Percentiles rank a stretch among this genome's conserved stretches.
Evolutionary conservation across 2,888 invertebrate genomes (phyloP).

Genomic region (Orthosia gracilis): DNA sequence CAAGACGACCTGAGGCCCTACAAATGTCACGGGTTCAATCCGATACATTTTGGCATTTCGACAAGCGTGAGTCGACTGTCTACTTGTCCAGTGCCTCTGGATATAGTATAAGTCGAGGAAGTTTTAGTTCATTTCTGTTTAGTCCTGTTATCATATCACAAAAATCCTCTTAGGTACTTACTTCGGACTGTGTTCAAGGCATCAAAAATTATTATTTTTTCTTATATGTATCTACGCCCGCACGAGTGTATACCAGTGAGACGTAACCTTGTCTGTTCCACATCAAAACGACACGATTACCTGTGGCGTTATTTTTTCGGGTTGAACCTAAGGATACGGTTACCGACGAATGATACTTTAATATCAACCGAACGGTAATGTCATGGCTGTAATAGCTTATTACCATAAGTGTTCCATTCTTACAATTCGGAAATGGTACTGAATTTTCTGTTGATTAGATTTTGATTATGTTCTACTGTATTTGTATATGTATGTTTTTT

Average conservation of each 20-base stretch:
- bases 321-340: constrained; percentile 10
- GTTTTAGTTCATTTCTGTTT: too few species aligned
- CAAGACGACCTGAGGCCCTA: too few species aligned
- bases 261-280: constrained; percentile 6
- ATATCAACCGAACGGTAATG: constrained; percentile 15
- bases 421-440: constrained; percentile 15
- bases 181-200: background rate
- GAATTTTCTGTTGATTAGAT: background rate
- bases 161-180: background rate
- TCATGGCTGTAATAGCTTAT: constrained; percentile 22
- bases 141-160: background rate
- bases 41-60: too few species aligned
- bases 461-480: too few species aligned
- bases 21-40: too few species aligned
- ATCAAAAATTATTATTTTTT: background rate
- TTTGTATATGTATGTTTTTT: too few species aligned
- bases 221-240: background rate
- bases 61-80: too few species aligned
- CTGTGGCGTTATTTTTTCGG: constrained; percentile 13
- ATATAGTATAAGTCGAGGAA: too few species aligned
- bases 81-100: too few species aligned
- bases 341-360: constrained; percentile 27
- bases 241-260: background rate
- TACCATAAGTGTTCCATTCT: constrained; percentile 28
- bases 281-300: constrained; percentile 20